Conservation (phyloP, 2,888 invertebrate genomes). For the Ormia ochracea region DNA sequence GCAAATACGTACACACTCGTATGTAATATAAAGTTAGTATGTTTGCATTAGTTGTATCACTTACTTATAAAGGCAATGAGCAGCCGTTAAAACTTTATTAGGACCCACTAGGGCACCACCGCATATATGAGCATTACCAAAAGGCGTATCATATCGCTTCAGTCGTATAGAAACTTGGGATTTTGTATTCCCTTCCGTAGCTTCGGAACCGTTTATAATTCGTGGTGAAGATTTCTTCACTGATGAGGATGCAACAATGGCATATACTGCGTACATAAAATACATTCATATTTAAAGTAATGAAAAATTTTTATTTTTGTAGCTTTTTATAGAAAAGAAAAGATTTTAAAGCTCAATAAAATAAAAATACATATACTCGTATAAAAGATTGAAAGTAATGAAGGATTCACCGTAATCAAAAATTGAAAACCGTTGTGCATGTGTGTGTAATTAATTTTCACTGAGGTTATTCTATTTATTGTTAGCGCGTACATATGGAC, state of each 20-base stretch:
- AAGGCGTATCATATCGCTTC: conserved; percentile 67
- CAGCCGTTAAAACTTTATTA: conserved; percentile 74
- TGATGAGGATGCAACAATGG: background rate
- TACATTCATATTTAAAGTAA: no score
- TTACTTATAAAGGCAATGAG: conserved; percentile 74
- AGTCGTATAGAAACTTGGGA: conserved; percentile 73
- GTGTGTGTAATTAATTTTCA: no score
- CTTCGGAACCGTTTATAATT: conserved; percentile 71
- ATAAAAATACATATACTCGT: no score
- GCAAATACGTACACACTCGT: background rate
- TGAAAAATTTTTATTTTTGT: no score
- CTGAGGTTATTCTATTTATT: no score
- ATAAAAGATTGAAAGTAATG: no score
- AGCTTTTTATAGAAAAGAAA: no score
- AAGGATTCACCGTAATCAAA: no score
- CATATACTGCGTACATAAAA: conserved; percentile 9
- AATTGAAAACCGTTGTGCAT: no score
- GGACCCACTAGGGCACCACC: conserved; percentile 71
- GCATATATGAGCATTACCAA: conserved; percentile 73
- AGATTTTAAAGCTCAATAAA: no score
- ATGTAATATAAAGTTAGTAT: background rate
- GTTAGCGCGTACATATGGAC: no score
- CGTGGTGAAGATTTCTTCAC: conserved; percentile 62
- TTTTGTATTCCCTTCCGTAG: conserved; percentile 65
- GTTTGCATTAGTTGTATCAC: conserved; percentile 54